These are phyloP conservation scores for Heliconius ethilla DNA, from an alignment of 2,888 invertebrate genomes.

Conservation along the genomic window DNA sequence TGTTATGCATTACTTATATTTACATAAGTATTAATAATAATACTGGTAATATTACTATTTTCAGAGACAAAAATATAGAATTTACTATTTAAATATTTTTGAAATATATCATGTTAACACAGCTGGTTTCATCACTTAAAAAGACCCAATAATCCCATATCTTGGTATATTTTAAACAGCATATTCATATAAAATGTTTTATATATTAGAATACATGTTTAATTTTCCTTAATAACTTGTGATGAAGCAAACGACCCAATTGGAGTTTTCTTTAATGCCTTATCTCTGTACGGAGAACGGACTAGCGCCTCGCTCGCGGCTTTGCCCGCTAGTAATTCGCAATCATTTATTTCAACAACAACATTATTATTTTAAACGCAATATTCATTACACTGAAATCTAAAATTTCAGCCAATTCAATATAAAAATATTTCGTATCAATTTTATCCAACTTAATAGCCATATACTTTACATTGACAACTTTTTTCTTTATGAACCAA, in stretches of 20 bases:
- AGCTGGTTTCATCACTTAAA: not conserved
- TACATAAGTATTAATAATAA: not conserved
- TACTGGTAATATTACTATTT: not conserved
- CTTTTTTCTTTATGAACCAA: no score
- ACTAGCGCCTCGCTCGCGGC: not conserved
- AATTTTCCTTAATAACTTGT: constrained; percentile 5
- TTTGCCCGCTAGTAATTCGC: no score
- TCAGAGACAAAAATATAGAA: not conserved
- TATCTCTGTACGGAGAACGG: not conserved
- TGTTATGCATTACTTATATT: not conserved
- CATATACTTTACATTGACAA: no score
- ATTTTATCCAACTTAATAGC: no score
- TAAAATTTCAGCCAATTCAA: no score
- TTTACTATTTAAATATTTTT: not conserved
- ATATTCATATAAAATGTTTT: not conserved
- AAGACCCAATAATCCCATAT: not conserved
- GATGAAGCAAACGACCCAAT: no score
- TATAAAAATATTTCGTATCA: no score
- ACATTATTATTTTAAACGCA: no score
- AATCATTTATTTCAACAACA: no score
- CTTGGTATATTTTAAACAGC: not conserved
- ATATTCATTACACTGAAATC: no score
- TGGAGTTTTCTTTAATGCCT: not conserved
- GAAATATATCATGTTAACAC: not conserved
- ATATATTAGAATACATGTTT: not conserved